Conservation (phyloP, 2,113 vertebrate species). For the Cyanoramphus novaezelandiae region DNA sequence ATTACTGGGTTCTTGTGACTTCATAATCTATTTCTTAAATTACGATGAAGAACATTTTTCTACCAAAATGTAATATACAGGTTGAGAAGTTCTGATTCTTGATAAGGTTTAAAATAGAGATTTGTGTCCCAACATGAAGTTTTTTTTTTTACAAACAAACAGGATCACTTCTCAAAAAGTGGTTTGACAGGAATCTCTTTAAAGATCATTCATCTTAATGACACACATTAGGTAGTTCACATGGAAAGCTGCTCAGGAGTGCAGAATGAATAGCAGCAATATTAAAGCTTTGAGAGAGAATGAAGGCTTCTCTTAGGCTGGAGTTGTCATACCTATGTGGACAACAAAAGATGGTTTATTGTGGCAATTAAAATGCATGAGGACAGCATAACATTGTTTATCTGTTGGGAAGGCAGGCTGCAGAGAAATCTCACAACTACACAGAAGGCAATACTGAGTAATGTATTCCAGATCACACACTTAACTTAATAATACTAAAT, state of each 20-base stretch:
- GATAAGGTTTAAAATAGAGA: background rate
- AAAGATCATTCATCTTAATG: background rate
- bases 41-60: background rate
- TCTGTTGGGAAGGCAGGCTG: background rate
- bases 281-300: background rate
- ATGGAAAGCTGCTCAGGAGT: background rate
- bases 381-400: background rate
- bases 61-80: background rate
- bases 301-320: background rate
- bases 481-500: background rate
- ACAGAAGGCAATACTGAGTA: background rate
- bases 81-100: background rate
- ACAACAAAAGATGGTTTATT: background rate
- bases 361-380: background rate
- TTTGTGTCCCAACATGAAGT: background rate
- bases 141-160: background rate
- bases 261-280: background rate
- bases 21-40: background rate
- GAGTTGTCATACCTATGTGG: background rate
- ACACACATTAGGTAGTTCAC: background rate
- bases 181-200: background rate
- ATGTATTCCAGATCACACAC: slow-evolving; percentile 26
- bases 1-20: background rate
- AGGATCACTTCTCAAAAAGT: background rate
- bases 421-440: background rate